These are phyloP conservation scores for Hemibates koningsi DNA, from an alignment of 2,113 vertebrate genomes.

Conservation along the genomic window DNA sequence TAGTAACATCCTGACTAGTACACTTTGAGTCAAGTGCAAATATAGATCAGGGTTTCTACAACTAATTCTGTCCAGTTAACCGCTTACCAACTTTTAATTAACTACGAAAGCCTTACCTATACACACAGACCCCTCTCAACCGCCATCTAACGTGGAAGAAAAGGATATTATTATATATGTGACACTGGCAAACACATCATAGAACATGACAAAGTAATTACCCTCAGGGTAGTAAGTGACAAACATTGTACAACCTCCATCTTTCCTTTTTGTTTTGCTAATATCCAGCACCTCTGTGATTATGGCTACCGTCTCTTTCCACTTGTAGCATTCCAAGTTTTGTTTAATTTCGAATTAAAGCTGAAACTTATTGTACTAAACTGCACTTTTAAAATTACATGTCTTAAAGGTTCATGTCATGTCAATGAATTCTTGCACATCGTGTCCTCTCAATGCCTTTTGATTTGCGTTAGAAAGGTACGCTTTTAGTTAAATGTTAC, in stretches of 20 bases:
- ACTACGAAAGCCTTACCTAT: not conserved
- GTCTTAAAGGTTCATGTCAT: conserved; percentile 17
- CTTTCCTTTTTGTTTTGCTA: not conserved
- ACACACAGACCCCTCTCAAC: not conserved
- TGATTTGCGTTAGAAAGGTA: not conserved
- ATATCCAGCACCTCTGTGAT: not conserved
- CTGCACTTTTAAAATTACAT: conserved; percentile 16
- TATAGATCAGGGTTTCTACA: not conserved
- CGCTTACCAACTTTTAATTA: not conserved
- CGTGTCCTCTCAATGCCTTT: not conserved
- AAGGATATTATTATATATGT: not conserved
- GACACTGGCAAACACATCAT: not conserved
- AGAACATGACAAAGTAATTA: not conserved
- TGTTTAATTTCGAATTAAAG: not conserved
- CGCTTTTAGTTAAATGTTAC: not conserved
- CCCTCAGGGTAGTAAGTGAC: not conserved
- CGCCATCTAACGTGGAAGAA: not conserved
- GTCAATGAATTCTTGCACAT: not conserved
- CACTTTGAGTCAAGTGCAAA: not conserved
- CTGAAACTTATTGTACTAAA: conserved; percentile 1
- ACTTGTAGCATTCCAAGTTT: not conserved
- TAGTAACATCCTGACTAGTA: not conserved
- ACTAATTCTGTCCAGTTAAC: not conserved
- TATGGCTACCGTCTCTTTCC: not conserved
- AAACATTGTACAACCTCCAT: not conserved